Evolutionary conservation across 2,113 vertebrate species (phyloP), one percentile per base, ranked within the genome.

Genomic region (Notothenia coriiceps): DNA sequence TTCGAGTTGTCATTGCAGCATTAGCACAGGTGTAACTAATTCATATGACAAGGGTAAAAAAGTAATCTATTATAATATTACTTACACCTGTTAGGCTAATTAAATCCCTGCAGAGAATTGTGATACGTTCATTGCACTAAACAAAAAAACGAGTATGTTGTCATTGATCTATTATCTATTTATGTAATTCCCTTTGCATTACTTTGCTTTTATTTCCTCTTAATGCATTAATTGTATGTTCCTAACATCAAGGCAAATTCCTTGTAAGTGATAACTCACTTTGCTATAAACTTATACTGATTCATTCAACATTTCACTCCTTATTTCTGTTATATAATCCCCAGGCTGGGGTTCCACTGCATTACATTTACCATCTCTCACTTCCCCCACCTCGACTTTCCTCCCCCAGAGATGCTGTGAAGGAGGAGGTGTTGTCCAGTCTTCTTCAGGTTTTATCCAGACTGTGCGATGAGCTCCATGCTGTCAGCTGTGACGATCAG

Each of bases 381-480:
- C 11, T 44, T 25, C 43, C 22, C 12, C 63, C 18, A 47, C 10
- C 25, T 63, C n/a, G 47, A 6, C 54, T 18, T 20, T 49, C 5
- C 62, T 14, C 6, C 43, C 0, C n/a, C 68, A 94, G 93, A 29
- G 91, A 92, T 83, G 74, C 72, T 6, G 91, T 91, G 67, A 74
- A 86, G 17, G 68, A 85, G 59, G 75, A 89, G 52, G 71, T 33
- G 0, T 90, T 93, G 60, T 86, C 85, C 52, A 62, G 44, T 33
- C 91, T 96, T 1, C 61, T 86, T 25, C 66, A 78, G 14, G 52
- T 94, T 44, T 76, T 95, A 43, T 84, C 84, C 56, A 80, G 79
- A 55, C 77, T 95, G 8, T 64, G 35, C 22, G 79, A 83, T 18
- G 88, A 93, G 46, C 74, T 95, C 4, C 83, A 90, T 54, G 49